Evolutionary conservation across 2,113 vertebrate genomes (phyloP), one percentile per base, ranked within the genome.

Genomic region (Perccottus glenii): DNA sequence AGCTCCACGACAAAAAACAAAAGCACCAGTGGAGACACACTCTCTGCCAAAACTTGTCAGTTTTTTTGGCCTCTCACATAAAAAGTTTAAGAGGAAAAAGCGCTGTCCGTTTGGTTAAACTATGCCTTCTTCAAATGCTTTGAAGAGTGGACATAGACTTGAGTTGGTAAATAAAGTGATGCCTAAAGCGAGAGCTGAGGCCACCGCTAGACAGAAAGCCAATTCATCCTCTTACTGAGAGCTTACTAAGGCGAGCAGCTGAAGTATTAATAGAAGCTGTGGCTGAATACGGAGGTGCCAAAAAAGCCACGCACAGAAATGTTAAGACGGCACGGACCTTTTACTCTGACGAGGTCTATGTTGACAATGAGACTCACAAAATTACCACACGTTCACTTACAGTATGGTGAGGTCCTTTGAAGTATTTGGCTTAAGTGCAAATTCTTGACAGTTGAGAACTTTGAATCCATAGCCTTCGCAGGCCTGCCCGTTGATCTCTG

Each of bases 381-480:
- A 45, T 2, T 4, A 5, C 8, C 2, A 11, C 4, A 5, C 0
- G 61, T 19, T 27, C 6, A 94, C 97, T 98, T 84, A 99, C 98
- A 98, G 84, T 90, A 99, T 95, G 83, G 96, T 82, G 84, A 99
- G 94, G 84, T 99, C 98, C 94, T 94, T 98, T 49, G 96, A 98
- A 81, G 95, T 79, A 73, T 98, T 98, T 89, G 96, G 94, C 84
- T 94, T 94, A 69, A 99, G 95, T 91, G 92, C 78, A 94, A 99
- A 98, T 81, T 96, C 96, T 47, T 98, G 94, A 92, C 98, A 99
- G 88, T 96, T 97, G 88, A 98, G 91, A 86, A 99, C 92, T 93
- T 98, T 99, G 91, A 99, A 99, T 90, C 98, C 98, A 38, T 97
- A 99, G 84, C 97, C 98, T 88, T 98, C 96, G 74, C 98, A 99